Evolutionary conservation across 2,797 vertebrate species (phyloP).

Genomic region (Lindbergichthys nudifrons): DNA sequence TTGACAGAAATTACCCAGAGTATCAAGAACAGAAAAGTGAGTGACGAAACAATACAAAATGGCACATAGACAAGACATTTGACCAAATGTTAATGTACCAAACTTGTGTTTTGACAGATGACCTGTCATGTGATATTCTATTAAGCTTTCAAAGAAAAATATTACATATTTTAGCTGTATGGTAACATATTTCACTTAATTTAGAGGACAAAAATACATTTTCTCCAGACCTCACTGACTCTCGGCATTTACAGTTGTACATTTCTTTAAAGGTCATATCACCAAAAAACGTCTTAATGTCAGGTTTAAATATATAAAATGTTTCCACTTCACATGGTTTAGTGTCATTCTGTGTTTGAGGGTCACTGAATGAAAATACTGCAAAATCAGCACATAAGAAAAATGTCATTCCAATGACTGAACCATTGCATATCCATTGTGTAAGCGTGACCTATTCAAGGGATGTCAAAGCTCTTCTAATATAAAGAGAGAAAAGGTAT

Average conservation of each 20-base stretch:
- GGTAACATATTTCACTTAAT: too few relatives aligned
- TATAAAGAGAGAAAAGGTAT: neutral
- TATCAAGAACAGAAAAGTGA: neutral
- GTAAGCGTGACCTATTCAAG: slow-evolving; percentile 15
- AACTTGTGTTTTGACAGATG: neutral
- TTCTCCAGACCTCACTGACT: neutral
- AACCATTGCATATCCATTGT: neutral
- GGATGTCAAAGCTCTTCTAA: neutral
- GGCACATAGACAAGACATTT: neutral
- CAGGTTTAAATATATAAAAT: neutral
- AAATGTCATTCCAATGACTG: neutral
- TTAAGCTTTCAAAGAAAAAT: neutral
- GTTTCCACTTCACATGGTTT: neutral
- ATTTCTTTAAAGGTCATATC: neutral
- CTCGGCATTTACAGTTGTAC: neutral
- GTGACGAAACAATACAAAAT: neutral
- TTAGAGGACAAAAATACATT: neutral
- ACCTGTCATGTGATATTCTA: neutral
- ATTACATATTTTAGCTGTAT: neutral
- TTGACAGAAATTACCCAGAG: neutral
- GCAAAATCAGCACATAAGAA: neutral
- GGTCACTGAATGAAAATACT: neutral
- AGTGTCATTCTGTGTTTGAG: neutral
- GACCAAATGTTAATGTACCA: neutral
- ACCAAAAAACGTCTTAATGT: neutral